phyloP scores from a whole-genome alignment of 2,113 vertebrate species.

The Genyomyrus donnyi region DNA sequence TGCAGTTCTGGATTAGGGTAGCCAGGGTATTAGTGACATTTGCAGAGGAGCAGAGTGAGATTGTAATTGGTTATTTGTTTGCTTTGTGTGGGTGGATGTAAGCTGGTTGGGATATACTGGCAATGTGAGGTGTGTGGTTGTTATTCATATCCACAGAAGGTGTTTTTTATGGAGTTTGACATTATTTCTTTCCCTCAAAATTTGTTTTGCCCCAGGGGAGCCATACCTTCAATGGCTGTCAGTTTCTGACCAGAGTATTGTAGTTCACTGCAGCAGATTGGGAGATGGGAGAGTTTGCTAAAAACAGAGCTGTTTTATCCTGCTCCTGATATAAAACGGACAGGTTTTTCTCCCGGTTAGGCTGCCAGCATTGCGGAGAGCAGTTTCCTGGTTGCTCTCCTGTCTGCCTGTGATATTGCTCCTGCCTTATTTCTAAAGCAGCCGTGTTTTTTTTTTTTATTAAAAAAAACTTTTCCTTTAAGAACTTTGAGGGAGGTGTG shows the following conservation, averaged over 20 bases:
- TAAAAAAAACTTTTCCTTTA: not conserved
- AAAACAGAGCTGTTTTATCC: not conserved
- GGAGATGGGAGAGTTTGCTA: not conserved
- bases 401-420: not conserved
- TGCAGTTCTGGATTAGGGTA: not conserved
- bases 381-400: not conserved
- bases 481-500: not conserved
- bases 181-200: not conserved
- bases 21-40: not conserved
- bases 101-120: not conserved
- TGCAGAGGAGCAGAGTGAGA: not conserved
- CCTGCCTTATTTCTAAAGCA: not conserved
- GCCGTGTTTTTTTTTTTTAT: not conserved
- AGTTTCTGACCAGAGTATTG: not conserved
- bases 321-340: not conserved
- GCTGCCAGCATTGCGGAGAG: not conserved
- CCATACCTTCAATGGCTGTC: not conserved
- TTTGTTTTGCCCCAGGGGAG: not conserved
- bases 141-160: not conserved
- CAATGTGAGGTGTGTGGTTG: not conserved
- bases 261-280: not conserved
- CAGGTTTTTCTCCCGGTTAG: not conserved
- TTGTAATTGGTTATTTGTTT: conserved; percentile 4
- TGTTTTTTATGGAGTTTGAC: not conserved
- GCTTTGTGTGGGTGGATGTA: not conserved